Evolutionary conservation across 2,113 vertebrate genomes (phyloP), one percentile per base, ranked within the genome.

Genomic region (Ia io): DNA sequence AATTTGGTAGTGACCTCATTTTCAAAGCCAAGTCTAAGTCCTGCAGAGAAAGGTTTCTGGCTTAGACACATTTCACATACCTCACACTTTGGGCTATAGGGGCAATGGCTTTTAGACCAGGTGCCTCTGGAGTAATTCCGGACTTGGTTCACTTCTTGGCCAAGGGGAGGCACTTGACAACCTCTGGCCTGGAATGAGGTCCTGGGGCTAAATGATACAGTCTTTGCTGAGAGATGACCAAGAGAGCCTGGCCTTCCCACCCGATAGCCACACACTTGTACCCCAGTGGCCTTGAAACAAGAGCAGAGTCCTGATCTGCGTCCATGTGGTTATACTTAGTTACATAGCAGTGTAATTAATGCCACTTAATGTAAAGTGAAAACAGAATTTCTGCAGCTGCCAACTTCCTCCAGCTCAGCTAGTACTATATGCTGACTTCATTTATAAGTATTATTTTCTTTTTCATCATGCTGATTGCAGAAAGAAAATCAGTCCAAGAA

Each of bases 401-500:
- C 96, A 95, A 17, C 40, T 97, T 96, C 95, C 88, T 95, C 80
- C 20, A 53, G n/a, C 95, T 97, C 87, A 92, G 95, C 84, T 85
- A 90, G 69, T 70, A 76, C 59, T 95, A n/a, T 82, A 51, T 92
- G 80, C 94, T 95, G 96, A 89, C 89, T 84, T 83, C 1, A 37
- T 82, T 76, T 97, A 78, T 89, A 94, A 97, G 92, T 93, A 97
- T 96, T 98, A 93, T 97, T 97, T 97, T 94, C 88, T 95, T 97
- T 98, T 96, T 96, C 96, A 94, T 97, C 56, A 37, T 94, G 91
- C 80, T 95, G 95, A 98, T 40, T 95, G 20, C 53, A 47, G 51
- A 95, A 94, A 53, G 65, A 92, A 97, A 98, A 96, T 94, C 87
- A 97, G 49, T 92, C 67, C 63, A 96, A 94, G 95, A 96, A 97